Base-by-base conservation (phyloP, 2,113 vertebrate species). In the Geothlypis trichas region DNA sequence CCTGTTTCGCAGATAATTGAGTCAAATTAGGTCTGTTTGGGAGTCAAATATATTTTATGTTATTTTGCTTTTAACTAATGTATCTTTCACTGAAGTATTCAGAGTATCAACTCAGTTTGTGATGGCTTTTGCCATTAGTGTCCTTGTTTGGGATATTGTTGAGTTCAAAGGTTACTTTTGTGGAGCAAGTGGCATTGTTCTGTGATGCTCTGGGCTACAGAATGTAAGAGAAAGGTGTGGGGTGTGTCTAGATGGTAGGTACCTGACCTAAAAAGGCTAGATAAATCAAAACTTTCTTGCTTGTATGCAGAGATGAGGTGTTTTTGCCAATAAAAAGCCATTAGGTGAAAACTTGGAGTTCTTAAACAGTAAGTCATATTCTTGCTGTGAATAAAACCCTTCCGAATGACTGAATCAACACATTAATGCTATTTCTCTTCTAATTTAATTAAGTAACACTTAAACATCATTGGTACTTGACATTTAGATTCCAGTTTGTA, bases 401-500 rank as follows among this genome's bases (percentile, higher is more conserved):
- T 77, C 11, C 71, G 47, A 83, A 74, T 85, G 30, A 59, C 41
- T 83, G 46, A 94, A 74, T 84, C 88, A 78, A 51, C 89, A 47
- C 11, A 47, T 15, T 20, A 87, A 83, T 30, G 22, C 51, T 76
- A 26, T 57, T 94, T 74, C 27, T 77, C n/a, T 86, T 80, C 21
- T 33, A 27, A 86, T 95, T 93, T 95, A 86, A 93, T 92, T 86
- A 94, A 74, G 65, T 27, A 87, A 20, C 61, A 68, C 76, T 92
- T 93, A 41, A 92, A 18, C 49, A 81, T 57, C 2, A 1, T 61
- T 81, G 44, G 22, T 92, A 78, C 79, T 92, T 97, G 90, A 95
- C 85, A 92, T 93, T 94, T 96, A 84, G 44, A 20, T 90, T n/a
- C 11, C 30, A 47, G 35, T 93, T 95, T 80, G 47, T 59, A 77